phyloP scores from a whole-genome alignment of 2,113 vertebrate genomes.

The Propithecus coquereli region DNA sequence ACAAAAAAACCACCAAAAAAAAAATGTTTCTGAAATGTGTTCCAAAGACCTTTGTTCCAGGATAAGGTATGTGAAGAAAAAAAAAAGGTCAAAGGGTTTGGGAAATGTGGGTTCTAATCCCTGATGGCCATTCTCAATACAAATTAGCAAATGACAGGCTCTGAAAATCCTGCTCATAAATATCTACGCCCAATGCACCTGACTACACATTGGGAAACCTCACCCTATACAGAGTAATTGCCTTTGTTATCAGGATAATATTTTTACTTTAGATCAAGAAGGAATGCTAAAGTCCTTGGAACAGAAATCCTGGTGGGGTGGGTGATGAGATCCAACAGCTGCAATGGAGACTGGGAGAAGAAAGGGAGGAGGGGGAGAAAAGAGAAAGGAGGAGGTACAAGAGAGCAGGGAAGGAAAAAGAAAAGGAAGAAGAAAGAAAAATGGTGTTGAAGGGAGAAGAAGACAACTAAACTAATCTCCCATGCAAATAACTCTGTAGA shows the following conservation, averaged over 20 bases:
- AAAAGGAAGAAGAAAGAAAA: constrained; percentile 4
- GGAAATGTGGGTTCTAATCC: background rate
- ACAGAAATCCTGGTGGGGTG: background rate
- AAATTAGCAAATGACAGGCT: background rate
- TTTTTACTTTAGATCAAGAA: background rate
- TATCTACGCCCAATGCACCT: background rate
- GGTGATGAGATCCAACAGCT: background rate
- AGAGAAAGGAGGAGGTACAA: background rate
- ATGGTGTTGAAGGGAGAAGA: background rate
- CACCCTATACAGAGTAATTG: background rate
- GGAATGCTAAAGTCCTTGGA: background rate
- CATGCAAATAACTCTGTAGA: background rate
- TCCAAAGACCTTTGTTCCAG: background rate
- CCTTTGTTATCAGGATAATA: background rate
- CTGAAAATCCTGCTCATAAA: background rate
- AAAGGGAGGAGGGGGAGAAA: background rate
- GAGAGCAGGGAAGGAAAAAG: background rate
- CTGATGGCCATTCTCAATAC: background rate
- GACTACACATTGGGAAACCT: background rate
- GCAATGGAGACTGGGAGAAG: background rate
- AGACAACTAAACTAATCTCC: background rate
- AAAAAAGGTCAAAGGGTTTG: background rate
- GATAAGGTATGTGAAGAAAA: background rate
- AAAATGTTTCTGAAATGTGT: constrained; percentile 44
- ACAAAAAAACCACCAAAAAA: background rate